Evolutionary conservation across 2,797 vertebrate species (phyloP).

Genomic region (Buceros bicornis): DNA sequence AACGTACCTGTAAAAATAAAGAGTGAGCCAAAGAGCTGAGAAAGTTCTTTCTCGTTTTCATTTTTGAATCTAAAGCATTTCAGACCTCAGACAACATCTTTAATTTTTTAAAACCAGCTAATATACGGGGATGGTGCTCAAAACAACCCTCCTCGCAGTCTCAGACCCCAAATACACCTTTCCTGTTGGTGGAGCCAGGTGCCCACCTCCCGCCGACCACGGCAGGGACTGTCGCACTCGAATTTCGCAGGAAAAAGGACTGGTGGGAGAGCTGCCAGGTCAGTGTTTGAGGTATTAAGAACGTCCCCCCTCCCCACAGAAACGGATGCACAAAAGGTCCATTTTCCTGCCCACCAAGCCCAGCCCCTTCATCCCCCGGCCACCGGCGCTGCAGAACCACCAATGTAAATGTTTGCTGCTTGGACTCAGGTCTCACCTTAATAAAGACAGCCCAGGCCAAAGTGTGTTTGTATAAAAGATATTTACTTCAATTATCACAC

Average conservation of each 20-base stretch:
- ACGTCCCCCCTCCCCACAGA: background rate
- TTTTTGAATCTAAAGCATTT: background rate
- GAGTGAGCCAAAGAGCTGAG: background rate
- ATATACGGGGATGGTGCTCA: background rate
- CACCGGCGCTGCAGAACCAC: background rate
- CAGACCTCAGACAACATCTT: background rate
- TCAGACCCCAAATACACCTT: background rate
- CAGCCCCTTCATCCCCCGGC: background rate
- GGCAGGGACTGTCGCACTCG: background rate
- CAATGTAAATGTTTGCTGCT: constrained; percentile 79
- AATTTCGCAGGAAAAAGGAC: background rate
- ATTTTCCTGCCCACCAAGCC: background rate
- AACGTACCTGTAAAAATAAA: background rate
- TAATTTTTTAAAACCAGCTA: background rate
- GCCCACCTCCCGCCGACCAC: background rate
- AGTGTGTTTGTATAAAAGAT: constrained; percentile 99
- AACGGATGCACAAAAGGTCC: background rate
- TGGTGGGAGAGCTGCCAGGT: background rate
- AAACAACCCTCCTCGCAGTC: background rate
- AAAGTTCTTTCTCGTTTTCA: background rate
- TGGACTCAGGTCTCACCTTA: constrained; percentile 67
- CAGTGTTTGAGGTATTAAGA: background rate
- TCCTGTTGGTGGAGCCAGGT: background rate
- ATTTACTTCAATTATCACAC: constrained; percentile 99
- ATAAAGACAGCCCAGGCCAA: constrained; percentile 86